phyloP scores from a whole-genome alignment of 2,888 invertebrate species.

The Diarsia brunnea region DNA sequence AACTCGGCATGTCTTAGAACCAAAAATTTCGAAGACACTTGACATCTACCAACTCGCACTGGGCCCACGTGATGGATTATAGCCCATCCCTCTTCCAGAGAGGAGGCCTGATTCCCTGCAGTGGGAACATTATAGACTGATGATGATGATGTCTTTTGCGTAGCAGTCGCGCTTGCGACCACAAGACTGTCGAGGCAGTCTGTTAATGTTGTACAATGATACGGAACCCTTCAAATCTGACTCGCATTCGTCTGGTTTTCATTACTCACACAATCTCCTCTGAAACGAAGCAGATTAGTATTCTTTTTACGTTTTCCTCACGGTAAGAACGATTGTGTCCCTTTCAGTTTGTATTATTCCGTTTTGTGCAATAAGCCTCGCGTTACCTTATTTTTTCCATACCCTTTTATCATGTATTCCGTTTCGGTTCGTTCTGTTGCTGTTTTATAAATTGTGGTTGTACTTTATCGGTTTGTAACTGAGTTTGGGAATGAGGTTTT shows the following conservation, averaged over 20 bases:
- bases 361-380: conserved; percentile 55
- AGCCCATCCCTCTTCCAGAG: too few species aligned
- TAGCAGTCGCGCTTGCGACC: too few species aligned
- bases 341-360: conserved; percentile 57
- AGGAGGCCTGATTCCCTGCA: too few species aligned
- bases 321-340: conserved; percentile 56
- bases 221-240: background rate
- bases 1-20: too few species aligned
- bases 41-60: too few species aligned
- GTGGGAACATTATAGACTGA: too few species aligned
- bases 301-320: conserved; percentile 50
- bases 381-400: conserved; percentile 53
- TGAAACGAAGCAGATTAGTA: conserved; percentile 54
- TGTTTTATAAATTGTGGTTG: conserved; percentile 25
- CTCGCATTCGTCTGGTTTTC: conserved; percentile 22
- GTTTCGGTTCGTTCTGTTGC: conserved; percentile 10
- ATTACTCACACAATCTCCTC: conserved; percentile 45
- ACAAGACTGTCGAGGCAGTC: background rate
- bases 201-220: background rate
- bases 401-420: conserved; percentile 47
- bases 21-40: too few species aligned
- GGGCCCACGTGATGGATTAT: too few species aligned
- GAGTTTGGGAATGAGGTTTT: background rate
- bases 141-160: too few species aligned
- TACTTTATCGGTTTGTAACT: conserved; percentile 10